Base-by-base conservation (phyloP, 1,140 invertebrate species). In the Dendrolimus punctatus region DNA sequence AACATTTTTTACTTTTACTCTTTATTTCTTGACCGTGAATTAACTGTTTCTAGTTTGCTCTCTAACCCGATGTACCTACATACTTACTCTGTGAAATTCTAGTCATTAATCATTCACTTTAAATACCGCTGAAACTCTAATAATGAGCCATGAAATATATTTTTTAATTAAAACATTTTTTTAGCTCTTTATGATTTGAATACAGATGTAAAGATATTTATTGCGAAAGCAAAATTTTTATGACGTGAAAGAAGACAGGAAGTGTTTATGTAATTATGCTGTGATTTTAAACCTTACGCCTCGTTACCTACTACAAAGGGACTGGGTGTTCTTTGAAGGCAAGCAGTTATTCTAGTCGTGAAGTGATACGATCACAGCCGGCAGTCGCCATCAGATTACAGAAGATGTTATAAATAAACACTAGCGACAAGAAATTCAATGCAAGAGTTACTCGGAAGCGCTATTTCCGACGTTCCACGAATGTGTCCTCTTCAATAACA, bases 381-480 rank as follows among this genome's bases (percentile, higher is more conserved):
- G 55, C 57, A 53, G 41, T 59, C 57, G 64, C 64, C 66, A 74
- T 76, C 66, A 73, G 68, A 78, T 78, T 66, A 71, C 55, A 58
- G 54, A 60, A 57, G 49, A 51, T 57, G 53, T 23, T 66, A 76
- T 75, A 76, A 75, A 76, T 76, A 76, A 74, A 71, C 64, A 64
- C 68, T 61, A 62, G 68, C 66, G 74, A 76, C 76, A 76, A 75
- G 64, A 80, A 70, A 79, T 76, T 66, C 64, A 68, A 77, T 68
- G 67, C 67, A 75, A 73, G 66, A 71, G 72, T 71, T 81, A 80
- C 80, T 81, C 72, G 73, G 78, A 84, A 84, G 70, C 67, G 73
- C 76, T 84, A 84, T 81, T 80, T 81, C 76, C 76, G 80, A 76
- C 68, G 73, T 84, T 80, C 78, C 72, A 54, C 52, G 80, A 84